Evolutionary conservation across 92 coral and sea anemone genomes (phyloP), one percentile per base, ranked within the genome.

Genomic region (Bergia puertoricense): DNA sequence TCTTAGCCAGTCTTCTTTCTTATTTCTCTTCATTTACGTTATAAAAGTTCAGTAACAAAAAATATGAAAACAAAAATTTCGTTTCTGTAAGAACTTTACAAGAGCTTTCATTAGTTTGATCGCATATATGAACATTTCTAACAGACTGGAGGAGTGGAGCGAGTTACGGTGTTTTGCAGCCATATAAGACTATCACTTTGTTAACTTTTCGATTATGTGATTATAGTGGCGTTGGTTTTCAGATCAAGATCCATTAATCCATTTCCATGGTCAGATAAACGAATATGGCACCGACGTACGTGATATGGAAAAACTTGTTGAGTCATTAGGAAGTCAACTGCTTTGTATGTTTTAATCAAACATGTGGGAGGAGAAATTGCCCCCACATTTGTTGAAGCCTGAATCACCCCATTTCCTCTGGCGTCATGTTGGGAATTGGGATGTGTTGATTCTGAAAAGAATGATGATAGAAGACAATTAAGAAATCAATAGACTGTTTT

Each of bases 401-500:
- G 71, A 7, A 10, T 37, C 73, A 59, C 14, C 62, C 44, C n/a
- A 82, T 48, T 45, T 72, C 67, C 41, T 37, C 4, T 84, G 30
- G 13, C 65, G 65, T 84, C 79, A 72, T 11, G 77, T 9, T 46
- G 87, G 43, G 79, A 84, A 43, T 84, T 82, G 43, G 79, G 67
- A 51, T 54, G 23, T 54, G 4, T 72, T 18, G 23, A 10, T 37
- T 57, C 50, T 38, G 51, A 59, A 81, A 39, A 69, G 45, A 84
- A 46, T 36, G 45, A 38, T 8, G 23, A 68, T 48, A 45, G 45
- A 68, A 15, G 45, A 71, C 72, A 81, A 44, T 11, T 37, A 48
- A 71, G 72, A 48, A 84, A 46, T 84, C 79, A 48, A 46, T 59
- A 22, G 36, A 43, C 75, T 48, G 79, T 9, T 15, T 1, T 75